These are phyloP conservation scores for Bellardia bayeri DNA, from an alignment of 2,888 invertebrate species.

Conservation along the genomic window DNA sequence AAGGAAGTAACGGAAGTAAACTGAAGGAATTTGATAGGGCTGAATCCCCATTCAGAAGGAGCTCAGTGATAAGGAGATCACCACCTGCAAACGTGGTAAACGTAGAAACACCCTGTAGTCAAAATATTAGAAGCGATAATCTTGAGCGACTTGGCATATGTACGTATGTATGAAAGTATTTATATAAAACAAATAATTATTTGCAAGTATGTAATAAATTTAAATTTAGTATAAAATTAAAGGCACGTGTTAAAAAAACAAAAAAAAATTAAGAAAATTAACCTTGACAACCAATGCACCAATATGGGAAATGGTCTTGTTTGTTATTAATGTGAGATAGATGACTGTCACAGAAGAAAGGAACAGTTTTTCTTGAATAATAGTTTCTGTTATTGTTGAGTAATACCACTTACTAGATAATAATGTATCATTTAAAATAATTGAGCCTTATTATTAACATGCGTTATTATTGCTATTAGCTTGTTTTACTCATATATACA, in stretches of 20 bases:
- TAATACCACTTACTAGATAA: constrained; percentile 18
- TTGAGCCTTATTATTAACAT: constrained; percentile 38
- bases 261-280: neutral
- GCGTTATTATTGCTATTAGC: constrained; percentile 2
- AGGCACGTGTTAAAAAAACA: neutral
- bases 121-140: neutral
- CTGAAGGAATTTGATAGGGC: too few relatives aligned
- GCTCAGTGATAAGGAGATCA: neutral
- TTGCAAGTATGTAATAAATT: neutral
- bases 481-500: neutral
- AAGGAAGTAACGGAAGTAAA: too few relatives aligned
- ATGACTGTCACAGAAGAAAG: neutral
- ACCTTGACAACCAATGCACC: neutral
- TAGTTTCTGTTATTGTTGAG: neutral
- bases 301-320: neutral
- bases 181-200: neutral
- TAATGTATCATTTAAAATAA: constrained; percentile 47
- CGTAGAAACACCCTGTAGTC: neutral
- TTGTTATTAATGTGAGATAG: neutral
- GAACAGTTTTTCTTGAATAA: constrained; percentile 6
- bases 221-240: neutral
- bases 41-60: too few relatives aligned
- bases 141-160: neutral
- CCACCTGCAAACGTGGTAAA: neutral
- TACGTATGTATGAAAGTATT: too few relatives aligned